These are phyloP conservation scores for Pao palembangensis DNA, from an alignment of 2,113 vertebrate species.

Conservation along the genomic window DNA sequence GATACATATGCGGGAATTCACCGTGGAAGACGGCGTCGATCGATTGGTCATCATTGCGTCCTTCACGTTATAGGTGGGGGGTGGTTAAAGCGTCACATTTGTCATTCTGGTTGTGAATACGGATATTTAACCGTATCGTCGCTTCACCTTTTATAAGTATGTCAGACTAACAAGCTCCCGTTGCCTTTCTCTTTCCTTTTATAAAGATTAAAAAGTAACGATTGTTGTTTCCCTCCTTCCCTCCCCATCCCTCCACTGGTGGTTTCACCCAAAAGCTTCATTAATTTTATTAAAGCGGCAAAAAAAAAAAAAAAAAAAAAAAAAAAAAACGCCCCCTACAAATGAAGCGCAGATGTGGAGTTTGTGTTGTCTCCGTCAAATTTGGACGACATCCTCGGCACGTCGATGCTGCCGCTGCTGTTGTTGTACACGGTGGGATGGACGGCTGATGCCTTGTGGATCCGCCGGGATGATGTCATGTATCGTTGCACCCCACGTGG, in stretches of 20 bases:
- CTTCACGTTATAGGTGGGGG: slow-evolving; percentile 32
- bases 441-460: slow-evolving; percentile 56
- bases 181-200: slow-evolving; percentile 1
- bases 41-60: slow-evolving; percentile 58
- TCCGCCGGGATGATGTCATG: slow-evolving; percentile 77
- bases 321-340: background rate
- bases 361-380: slow-evolving; percentile 42
- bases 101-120: background rate
- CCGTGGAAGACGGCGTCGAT: slow-evolving; percentile 42
- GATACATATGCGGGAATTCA: slow-evolving; percentile 13
- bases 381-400: slow-evolving; percentile 41
- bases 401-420: slow-evolving; percentile 41
- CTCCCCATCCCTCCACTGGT: slow-evolving; percentile 8
- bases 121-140: slow-evolving; percentile 13
- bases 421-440: slow-evolving; percentile 51
- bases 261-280: slow-evolving; percentile 39
- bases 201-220: slow-evolving; percentile 10
- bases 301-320: background rate
- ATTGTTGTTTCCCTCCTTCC: slow-evolving; percentile 16
- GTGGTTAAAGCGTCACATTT: slow-evolving; percentile 5
- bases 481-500: slow-evolving; percentile 82
- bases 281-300: slow-evolving; percentile 37
- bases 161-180: slow-evolving; percentile 5
- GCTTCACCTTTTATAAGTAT: slow-evolving; percentile 20
- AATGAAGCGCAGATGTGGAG: slow-evolving; percentile 49